Conservation (phyloP, 2,888 invertebrate genomes). For the Macrosoma leucophasiata region DNA sequence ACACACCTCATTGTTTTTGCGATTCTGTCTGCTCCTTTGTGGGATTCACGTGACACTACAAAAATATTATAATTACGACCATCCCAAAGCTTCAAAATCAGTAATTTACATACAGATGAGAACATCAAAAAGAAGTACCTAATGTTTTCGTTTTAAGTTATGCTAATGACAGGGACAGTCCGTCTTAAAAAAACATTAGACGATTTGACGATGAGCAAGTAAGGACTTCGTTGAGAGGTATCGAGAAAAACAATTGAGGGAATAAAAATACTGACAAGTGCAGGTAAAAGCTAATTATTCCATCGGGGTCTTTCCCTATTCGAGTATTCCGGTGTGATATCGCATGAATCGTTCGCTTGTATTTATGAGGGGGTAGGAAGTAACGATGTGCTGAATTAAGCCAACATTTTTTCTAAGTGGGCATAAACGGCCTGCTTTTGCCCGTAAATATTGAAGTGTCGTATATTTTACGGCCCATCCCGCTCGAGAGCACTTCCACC, state of each 20-base stretch:
- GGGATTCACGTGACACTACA: no score
- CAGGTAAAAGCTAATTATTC: slow-evolving; percentile 56
- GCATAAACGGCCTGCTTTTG: slow-evolving; percentile 60
- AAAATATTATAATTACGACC: slow-evolving; percentile 10
- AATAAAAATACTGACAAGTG: slow-evolving; percentile 21
- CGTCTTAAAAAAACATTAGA: slow-evolving; percentile 34
- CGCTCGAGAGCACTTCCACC: slow-evolving; percentile 54
- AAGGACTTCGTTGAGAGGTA: no score
- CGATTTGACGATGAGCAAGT: slow-evolving; percentile 31
- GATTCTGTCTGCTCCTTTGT: no score
- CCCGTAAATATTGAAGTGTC: slow-evolving; percentile 66
- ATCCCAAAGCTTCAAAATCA: slow-evolving; percentile 34
- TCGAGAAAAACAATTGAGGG: slow-evolving; percentile 10
- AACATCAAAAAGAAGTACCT: slow-evolving; percentile 43
- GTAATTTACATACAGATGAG: slow-evolving; percentile 38
- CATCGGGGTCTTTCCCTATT: slow-evolving; percentile 39
- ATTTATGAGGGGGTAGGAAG: slow-evolving; percentile 49
- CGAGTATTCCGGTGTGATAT: slow-evolving; percentile 56
- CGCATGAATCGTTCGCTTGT: slow-evolving; percentile 57
- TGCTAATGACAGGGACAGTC: slow-evolving; percentile 39
- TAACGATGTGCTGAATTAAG: slow-evolving; percentile 67
- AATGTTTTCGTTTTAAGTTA: slow-evolving; percentile 41
- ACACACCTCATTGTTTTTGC: no score
- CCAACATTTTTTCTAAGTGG: slow-evolving; percentile 72
- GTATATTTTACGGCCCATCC: slow-evolving; percentile 70